A percentile compares a stretch with the other conserved stretches of the same genome.
These are phyloP conservation scores for Henicopernis longicauda DNA, from an alignment of 2,113 vertebrate species.

Conservation along the genomic window DNA sequence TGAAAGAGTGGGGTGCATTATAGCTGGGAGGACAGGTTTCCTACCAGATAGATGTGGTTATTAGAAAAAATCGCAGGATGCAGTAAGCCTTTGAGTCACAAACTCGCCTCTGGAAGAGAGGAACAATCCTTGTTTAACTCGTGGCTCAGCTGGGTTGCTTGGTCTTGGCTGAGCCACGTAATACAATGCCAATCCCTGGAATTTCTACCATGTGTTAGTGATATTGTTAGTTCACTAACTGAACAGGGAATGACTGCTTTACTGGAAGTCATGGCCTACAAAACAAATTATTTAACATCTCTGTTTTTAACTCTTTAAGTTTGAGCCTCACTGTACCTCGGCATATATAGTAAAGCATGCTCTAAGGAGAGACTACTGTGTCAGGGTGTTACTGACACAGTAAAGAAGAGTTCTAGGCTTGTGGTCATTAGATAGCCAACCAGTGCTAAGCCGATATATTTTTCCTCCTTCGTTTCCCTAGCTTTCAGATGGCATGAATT, in stretches of 20 bases:
- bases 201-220: rapidly evolving
- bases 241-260: neutral
- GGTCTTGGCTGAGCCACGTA: neutral
- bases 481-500: neutral
- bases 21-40: slow-evolving; percentile 10
- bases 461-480: neutral
- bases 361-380: neutral
- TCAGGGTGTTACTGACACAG: neutral
- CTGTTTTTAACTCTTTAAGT: neutral
- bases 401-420: neutral
- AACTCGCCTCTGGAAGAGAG: neutral
- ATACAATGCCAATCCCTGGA: neutral
- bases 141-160: neutral
- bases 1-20: neutral
- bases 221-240: neutral
- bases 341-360: neutral
- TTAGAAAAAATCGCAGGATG: neutral
- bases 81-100: neutral
- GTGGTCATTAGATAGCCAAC: neutral
- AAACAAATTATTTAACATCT: neutral
- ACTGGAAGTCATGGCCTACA: neutral
- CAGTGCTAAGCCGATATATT: neutral
- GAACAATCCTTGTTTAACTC: neutral
- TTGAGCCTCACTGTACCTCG: rapidly evolving
- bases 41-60: neutral